Evolutionary conservation across 2,888 invertebrate genomes (phyloP).

Genomic region (Tineola bisselliella): DNA sequence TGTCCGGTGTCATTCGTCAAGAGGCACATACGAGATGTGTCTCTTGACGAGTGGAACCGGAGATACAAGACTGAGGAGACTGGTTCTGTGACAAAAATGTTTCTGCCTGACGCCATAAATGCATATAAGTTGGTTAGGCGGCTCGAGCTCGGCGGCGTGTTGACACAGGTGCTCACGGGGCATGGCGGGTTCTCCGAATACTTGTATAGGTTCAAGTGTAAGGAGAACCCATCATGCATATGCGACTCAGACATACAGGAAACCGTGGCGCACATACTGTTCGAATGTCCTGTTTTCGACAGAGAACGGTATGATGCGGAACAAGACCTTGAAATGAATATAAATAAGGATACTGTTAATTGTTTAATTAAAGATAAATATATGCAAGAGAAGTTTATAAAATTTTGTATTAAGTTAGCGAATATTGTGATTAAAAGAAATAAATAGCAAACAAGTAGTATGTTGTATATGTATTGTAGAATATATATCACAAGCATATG

Average conservation of each 20-base stretch:
- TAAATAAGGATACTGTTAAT: neutral
- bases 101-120: neutral
- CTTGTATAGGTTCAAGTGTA: conserved; percentile 16
- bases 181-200: conserved; percentile 17
- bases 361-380: too few species aligned
- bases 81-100: too few species aligned
- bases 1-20: conserved; percentile 13
- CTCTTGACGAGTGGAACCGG: conserved; percentile 11
- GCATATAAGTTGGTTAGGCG: neutral
- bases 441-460: too few species aligned
- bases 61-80: neutral
- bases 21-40: neutral
- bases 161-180: conserved; percentile 15
- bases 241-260: neutral
- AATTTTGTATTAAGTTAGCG: too few species aligned
- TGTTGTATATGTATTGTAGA: too few species aligned
- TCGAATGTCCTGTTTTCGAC: neutral
- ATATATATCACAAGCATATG: too few species aligned
- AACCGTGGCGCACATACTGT: neutral
- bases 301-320: neutral
- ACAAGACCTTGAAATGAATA: neutral
- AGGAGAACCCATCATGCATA: conserved; percentile 14
- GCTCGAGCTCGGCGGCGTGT: neutral
- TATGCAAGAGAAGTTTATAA: too few species aligned
- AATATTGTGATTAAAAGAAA: too few species aligned